A percentile compares a stretch with the other conserved stretches of the same genome.
Conservation (phyloP, 64 coral and sea anemone species). For the Actinia tenebrosa region DNA sequence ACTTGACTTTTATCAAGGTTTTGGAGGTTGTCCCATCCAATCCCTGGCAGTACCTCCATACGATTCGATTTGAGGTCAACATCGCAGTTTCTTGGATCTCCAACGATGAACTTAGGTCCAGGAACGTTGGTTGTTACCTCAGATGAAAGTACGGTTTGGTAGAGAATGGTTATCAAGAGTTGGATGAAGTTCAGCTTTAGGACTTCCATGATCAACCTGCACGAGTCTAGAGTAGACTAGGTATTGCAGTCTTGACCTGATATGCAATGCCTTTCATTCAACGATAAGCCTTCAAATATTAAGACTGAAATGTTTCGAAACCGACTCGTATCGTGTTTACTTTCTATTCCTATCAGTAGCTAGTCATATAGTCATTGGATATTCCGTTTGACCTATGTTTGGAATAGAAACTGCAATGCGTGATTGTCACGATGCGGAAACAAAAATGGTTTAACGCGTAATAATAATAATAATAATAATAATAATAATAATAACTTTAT, state of each 20-base stretch:
- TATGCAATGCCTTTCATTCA: background rate
- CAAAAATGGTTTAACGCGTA: no score
- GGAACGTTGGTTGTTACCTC: background rate
- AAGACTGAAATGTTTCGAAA: background rate
- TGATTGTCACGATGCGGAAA: background rate
- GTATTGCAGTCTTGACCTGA: no score
- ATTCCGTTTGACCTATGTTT: background rate
- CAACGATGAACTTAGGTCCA: background rate
- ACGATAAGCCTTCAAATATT: background rate
- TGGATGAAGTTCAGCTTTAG: background rate
- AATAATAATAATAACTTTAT: no score
- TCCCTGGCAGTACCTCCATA: slow-evolving; percentile 48
- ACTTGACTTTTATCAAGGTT: slow-evolving; percentile 66
- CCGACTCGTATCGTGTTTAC: background rate
- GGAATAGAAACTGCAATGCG: background rate
- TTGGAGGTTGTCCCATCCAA: slow-evolving; percentile 71
- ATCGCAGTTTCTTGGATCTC: slow-evolving; percentile 26
- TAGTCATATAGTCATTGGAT: background rate
- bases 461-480: no score
- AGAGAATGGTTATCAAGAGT: background rate
- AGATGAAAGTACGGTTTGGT: background rate
- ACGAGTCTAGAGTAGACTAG: no score
- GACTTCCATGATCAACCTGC: background rate
- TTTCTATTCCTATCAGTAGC: background rate
- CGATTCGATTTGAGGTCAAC: background rate